Percentiles rank a stretch among this genome's conserved stretches.
Evolutionary conservation across 2,888 invertebrate genomes (phyloP).

Genomic region (Drosophila monieri): DNA sequence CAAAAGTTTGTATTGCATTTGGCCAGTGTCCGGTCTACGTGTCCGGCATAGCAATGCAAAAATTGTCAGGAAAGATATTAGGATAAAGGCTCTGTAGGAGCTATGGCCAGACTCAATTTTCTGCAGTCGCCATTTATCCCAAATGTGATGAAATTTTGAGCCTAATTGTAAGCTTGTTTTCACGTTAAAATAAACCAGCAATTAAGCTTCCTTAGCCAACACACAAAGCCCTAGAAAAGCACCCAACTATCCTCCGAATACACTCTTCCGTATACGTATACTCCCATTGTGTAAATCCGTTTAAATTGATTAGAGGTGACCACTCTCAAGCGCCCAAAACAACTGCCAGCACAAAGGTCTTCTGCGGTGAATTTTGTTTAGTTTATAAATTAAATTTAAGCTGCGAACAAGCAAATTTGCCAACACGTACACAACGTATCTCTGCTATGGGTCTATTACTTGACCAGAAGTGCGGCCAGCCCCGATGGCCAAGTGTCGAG

Average conservation of each 20-base stretch:
- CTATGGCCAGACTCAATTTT: not conserved
- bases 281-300: conserved; percentile 3
- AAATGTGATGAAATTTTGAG: not conserved
- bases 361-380: conserved; percentile 10
- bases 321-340: not conserved
- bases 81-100: not conserved
- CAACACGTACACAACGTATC: conserved; percentile 56
- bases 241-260: too few relatives aligned
- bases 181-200: not conserved
- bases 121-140: not conserved
- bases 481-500: conserved; percentile 17
- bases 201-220: not conserved
- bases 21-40: conserved; percentile 58
- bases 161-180: not conserved
- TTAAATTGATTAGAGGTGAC: conserved; percentile 9
- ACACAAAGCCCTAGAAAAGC: too few relatives aligned
- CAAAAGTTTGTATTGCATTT: conserved; percentile 74
- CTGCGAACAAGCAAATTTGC: conserved; percentile 40
- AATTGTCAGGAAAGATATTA: not conserved
- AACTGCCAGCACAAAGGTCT: not conserved
- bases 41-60: conserved; percentile 60
- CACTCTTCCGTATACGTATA: too few relatives aligned
- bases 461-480: conserved; percentile 35
- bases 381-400: conserved; percentile 48
- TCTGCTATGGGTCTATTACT: conserved; percentile 61